Base-by-base conservation (phyloP, 2,113 vertebrate genomes). In the Epinephelus cyanopodus region DNA sequence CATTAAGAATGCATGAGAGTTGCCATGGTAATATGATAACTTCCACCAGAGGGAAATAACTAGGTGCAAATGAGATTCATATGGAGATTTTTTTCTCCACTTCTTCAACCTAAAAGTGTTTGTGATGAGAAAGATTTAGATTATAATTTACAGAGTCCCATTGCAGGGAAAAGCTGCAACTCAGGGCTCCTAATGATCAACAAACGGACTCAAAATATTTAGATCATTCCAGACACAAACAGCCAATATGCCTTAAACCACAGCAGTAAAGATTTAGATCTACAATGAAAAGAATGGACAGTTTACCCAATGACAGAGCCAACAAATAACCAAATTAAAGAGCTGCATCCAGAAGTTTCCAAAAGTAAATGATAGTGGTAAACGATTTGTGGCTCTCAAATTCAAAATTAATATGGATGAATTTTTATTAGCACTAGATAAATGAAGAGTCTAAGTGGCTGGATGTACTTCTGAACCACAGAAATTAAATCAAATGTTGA, bases 1-100 rank as follows among this genome's bases (percentile, higher is more conserved):
- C 61, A 88, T 90, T 88, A 79, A 79, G 61, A 81, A 89, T 89
- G 77, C 89, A 90, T 74, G n/a, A 42, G 23, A 62, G 82, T 87
- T 89, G 70, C 86, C 74, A 92, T 88, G 86, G 90, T 53, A 75
- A 89, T 82, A 57, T 64, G 73, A 82, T 82, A 68, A 90, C 56
- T 79, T 73, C 54, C 69, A 86, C 83, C 69, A 33, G 57, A 77
- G 86, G 85, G 60, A 76, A 83, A 82, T 77, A 80, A 81, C 54
- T 47, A 45, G 37, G 86, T 87, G 75, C 78, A 86, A 92, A 90
- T 89, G 48, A 89, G 60, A 37, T 56, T 79, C 70, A 63, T 9
- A 50, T 25, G 25, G 29, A 76, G 19, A 3, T 42, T 42, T 64
- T 48, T 67, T 25, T 19, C 50, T 42, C 7, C 56, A 42, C 10